Evolutionary conservation across 37 sponge, comb jelly and placozoan species (phyloP).

Genomic region (Diacarnus erythraeanus): DNA sequence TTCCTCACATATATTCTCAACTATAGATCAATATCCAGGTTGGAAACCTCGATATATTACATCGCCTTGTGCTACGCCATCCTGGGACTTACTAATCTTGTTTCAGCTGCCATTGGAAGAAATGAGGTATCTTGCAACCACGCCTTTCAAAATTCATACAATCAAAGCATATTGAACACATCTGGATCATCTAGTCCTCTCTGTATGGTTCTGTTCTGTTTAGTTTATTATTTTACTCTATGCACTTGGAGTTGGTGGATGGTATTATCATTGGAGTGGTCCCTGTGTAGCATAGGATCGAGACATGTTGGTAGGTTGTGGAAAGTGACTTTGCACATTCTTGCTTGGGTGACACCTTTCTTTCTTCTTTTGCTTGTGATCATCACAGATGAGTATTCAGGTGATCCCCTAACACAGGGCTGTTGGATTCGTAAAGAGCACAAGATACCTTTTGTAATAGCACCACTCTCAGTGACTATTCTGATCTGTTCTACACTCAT

Average conservation of each 20-base stretch:
- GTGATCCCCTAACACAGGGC: constrained; percentile 22
- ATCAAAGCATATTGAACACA: constrained; percentile 11
- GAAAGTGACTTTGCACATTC: constrained; percentile 20
- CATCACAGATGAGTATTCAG: constrained; percentile 5
- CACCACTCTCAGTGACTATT: constrained; percentile 28
- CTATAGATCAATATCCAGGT: constrained; percentile 14
- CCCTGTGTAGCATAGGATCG: constrained; percentile 1
- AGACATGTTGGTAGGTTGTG: neutral
- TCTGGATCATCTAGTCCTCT: constrained; percentile 8
- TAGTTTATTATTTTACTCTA: constrained; percentile 51
- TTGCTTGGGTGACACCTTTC: constrained; percentile 53
- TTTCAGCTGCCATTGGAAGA: constrained; percentile 28
- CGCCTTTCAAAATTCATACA: neutral
- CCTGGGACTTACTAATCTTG: constrained; percentile 14
- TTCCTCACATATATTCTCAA: constrained; percentile 41
- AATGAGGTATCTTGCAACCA: constrained; percentile 17
- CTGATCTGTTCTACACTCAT: constrained; percentile 37
- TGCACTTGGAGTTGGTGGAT: constrained; percentile 69
- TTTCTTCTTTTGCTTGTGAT: constrained; percentile 23
- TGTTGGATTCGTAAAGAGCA: constrained; percentile 48
- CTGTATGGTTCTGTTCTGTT: constrained; percentile 34
- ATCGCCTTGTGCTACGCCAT: constrained; percentile 44
- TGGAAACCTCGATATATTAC: constrained; percentile 46
- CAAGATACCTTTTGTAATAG: constrained; percentile 37
- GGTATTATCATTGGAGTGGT: constrained; percentile 42